Evolutionary conservation across 2,888 invertebrate species (phyloP).

Genomic region (Aquatica leii): DNA sequence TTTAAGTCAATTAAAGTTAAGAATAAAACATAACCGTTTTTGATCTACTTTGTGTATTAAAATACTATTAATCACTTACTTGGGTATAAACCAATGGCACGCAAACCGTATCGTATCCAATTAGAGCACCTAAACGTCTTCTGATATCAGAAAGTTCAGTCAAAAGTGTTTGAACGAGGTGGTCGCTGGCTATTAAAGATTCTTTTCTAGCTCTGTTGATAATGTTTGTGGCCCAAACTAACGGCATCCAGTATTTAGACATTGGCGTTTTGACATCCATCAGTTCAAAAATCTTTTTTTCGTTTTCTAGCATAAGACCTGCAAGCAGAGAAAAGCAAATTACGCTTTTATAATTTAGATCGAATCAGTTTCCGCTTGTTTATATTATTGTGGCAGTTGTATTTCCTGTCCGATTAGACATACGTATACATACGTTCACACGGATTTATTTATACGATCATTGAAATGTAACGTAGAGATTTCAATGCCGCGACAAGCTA

Average conservation of each 20-base stretch:
- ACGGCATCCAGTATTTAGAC: slow-evolving; percentile 93
- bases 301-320: slow-evolving; percentile 91
- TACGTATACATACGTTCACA: background rate
- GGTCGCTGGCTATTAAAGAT: slow-evolving; percentile 85
- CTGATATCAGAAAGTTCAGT: slow-evolving; percentile 91
- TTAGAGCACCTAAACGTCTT: slow-evolving; percentile 81
- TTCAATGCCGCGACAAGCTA: slow-evolving; percentile 18
- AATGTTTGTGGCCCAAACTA: slow-evolving; percentile 93
- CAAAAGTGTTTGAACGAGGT: slow-evolving; percentile 89
- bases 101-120: slow-evolving; percentile 91
- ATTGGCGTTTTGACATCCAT: slow-evolving; percentile 90
- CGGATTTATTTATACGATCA: slow-evolving; percentile 8
- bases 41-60: too few species aligned
- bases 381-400: slow-evolving; percentile 30
- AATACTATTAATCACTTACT: too few species aligned
- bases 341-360: slow-evolving; percentile 7
- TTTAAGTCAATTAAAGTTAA: background rate
- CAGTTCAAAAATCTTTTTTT: slow-evolving; percentile 89
- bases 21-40: too few species aligned
- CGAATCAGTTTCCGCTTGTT: slow-evolving; percentile 30
- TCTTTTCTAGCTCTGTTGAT: slow-evolving; percentile 89
- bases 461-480: slow-evolving; percentile 10
- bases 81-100: slow-evolving; percentile 93
- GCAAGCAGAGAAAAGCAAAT: slow-evolving; percentile 47
- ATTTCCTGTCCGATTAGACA: slow-evolving; percentile 28